Evolutionary conservation across 1,140 invertebrate genomes (phyloP), one percentile per base, ranked within the genome.

Genomic region (Danaus plexippus): DNA sequence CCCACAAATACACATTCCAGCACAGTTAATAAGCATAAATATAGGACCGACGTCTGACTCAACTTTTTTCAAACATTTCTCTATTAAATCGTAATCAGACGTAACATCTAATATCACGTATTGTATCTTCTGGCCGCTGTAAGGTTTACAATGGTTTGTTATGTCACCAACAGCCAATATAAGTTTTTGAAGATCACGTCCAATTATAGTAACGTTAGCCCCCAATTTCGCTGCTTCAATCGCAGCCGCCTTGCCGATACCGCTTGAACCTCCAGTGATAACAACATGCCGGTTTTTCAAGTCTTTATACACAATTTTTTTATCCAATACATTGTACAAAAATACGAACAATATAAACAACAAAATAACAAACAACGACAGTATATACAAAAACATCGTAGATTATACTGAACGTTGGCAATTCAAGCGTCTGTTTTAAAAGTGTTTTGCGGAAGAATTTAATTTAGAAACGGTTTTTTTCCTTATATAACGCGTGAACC

Each of bases 251-350:
- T 96, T 94, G 4, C 97, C 97, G 67, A 99, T 99, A 7, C 97
- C 97, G 88, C 95, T 97, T 0, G 97, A 98, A 40, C 97, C 97
- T 48, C 97, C 97, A 18, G 96, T 97, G n/a, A 98, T 89, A 18
- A 92, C 88, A 45, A 92, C 89, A 81, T 92, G 91, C 69, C 87
- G 89, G 9, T 85, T 85, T 69, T 64, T 72, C 42, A 88, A 70
- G 60, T 81, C 53, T 54, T 69, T 82, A 45, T 83, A 84, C n/a
- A 69, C 47, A 22, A 51, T 57, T 59, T 78, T 80, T 22, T 77
- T 80, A 44, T 83, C 80, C 53, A 79, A 64, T 9, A 56, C 62
- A 50, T 63, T 59, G 59, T 73, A 51, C 45, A 82, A 64, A 9
- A 68, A 13, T 22, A 58, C 10, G 41, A 58, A 52, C 12, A 73